Evolutionary conservation across 2,888 invertebrate genomes (phyloP).

Genomic region (Proisotoma minuta): DNA sequence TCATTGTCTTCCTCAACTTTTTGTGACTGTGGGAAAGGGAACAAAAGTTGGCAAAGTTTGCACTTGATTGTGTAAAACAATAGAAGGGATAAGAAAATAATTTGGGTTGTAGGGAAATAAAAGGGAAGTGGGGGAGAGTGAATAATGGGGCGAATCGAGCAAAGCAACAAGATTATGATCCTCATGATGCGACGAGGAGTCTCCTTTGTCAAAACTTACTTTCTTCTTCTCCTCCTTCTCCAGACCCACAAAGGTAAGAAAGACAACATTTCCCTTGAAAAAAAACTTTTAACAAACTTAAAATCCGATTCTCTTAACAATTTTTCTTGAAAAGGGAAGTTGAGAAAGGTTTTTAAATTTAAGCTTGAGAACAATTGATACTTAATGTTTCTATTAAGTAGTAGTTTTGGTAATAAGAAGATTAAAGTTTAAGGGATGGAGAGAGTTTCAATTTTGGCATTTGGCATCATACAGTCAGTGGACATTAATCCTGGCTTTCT

Average conservation of each 20-base stretch:
- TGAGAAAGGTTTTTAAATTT: not conserved
- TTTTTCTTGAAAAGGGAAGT: not conserved
- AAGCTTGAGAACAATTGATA: too few species aligned
- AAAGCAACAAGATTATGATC: slow-evolving; percentile 21
- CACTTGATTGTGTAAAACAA: too few species aligned
- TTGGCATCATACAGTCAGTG: not conserved
- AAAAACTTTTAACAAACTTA: not conserved
- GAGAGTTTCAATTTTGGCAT: not conserved
- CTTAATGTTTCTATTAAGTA: too few species aligned
- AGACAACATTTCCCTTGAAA: not conserved
- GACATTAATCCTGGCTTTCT: not conserved
- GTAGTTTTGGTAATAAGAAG: not conserved
- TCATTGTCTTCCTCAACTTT: too few species aligned
- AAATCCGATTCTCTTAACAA: not conserved
- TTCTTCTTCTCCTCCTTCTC: slow-evolving; percentile 33
- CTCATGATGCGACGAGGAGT: slow-evolving; percentile 19
- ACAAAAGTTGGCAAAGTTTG: slow-evolving; percentile 3
- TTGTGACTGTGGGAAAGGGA: slow-evolving; percentile 2
- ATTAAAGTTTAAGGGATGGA: not conserved
- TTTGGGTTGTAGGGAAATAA: not conserved
- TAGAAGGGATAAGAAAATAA: too few species aligned
- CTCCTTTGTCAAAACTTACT: slow-evolving; percentile 32
- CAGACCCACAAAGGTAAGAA: slow-evolving; percentile 35
- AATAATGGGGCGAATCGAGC: slow-evolving; percentile 14
- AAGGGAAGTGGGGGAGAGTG: slow-evolving; percentile 12